Percentiles rank a stretch among this genome's conserved stretches.
phyloP scores from a whole-genome alignment of 35 echinoderm and acorn worm species.

The Ophioderma brevispina region DNA sequence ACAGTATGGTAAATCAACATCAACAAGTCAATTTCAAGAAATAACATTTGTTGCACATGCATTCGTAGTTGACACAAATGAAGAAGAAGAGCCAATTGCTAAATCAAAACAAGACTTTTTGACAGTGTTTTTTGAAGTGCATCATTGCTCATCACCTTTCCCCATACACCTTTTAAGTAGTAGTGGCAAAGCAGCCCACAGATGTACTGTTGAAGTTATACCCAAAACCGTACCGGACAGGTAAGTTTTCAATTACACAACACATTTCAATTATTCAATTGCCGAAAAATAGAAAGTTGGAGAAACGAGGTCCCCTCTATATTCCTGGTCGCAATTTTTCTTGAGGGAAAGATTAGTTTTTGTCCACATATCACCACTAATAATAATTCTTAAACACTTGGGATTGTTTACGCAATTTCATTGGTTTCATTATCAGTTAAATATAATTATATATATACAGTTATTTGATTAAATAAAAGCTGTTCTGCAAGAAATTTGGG shows the following conservation, averaged over 20 bases:
- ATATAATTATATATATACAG: too few species aligned
- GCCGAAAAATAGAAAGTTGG: neutral
- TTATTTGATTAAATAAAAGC: too few species aligned
- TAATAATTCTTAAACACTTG: too few species aligned
- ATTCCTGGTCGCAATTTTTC: too few species aligned
- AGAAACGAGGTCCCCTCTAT: neutral
- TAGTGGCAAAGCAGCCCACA: slow-evolving; percentile 11
- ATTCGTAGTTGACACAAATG: slow-evolving; percentile 32
- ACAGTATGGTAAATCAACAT: neutral
- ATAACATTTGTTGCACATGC: slow-evolving; percentile 28
- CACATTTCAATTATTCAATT: neutral
- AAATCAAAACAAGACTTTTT: neutral
- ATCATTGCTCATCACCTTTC: slow-evolving; percentile 57
- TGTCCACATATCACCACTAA: too few species aligned
- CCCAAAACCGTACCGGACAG: slow-evolving; percentile 55
- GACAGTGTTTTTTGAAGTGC: slow-evolving; percentile 56
- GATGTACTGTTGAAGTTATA: slow-evolving; percentile 73
- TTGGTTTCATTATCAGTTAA: too few species aligned
- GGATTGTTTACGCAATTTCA: too few species aligned
- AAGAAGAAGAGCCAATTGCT: slow-evolving; percentile 18
- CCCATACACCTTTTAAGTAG: slow-evolving; percentile 39
- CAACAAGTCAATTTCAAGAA: neutral
- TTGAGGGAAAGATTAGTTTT: too few species aligned
- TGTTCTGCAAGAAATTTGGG: too few species aligned
- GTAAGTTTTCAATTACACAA: slow-evolving; percentile 22